Evolutionary conservation across 1,140 invertebrate species (phyloP).

Genomic region (Anagrus nilaparvatae): DNA sequence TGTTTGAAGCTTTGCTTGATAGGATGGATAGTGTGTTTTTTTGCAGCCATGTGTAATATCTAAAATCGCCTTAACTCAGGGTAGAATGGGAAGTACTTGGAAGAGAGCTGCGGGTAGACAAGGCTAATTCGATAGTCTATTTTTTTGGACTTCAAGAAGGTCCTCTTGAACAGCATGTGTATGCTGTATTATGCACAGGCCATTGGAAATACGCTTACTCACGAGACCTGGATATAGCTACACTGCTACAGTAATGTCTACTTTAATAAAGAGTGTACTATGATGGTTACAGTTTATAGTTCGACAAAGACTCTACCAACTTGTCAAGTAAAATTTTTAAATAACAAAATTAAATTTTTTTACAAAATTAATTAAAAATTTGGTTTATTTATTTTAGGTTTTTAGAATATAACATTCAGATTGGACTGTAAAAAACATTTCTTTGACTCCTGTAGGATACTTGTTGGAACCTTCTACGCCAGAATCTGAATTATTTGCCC

Average conservation of each 20-base stretch:
- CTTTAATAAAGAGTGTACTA: conserved; percentile 73
- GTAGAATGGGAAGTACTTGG: conserved; percentile 77
- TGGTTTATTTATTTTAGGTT: conserved; percentile 44
- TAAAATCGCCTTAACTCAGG: conserved; percentile 63
- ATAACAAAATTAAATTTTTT: not conserved
- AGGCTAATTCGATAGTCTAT: conserved; percentile 60
- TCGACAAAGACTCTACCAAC: conserved; percentile 72
- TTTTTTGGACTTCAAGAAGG: conserved; percentile 72
- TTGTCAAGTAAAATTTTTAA: conserved; percentile 48
- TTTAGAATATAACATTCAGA: conserved; percentile 58
- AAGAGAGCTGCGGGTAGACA: conserved; percentile 69
- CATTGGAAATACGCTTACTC: conserved; percentile 57
- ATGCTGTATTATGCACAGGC: conserved; percentile 60
- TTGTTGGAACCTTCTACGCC: conserved; percentile 53
- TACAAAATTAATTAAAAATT: too few relatives aligned
- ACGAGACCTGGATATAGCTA: conserved; percentile 67
- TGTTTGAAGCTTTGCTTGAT: conserved; percentile 39
- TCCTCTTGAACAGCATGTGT: conserved; percentile 73
- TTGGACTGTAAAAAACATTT: conserved; percentile 55
- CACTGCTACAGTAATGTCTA: conserved; percentile 62
- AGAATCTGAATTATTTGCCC: conserved; percentile 51
- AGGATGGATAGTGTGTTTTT: conserved; percentile 43
- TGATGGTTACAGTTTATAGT: conserved; percentile 82
- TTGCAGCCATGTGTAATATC: conserved; percentile 49
- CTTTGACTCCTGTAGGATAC: conserved; percentile 56